Evolutionary conservation across 2,888 invertebrate species (phyloP).

Genomic region (Encarsia formosa): DNA sequence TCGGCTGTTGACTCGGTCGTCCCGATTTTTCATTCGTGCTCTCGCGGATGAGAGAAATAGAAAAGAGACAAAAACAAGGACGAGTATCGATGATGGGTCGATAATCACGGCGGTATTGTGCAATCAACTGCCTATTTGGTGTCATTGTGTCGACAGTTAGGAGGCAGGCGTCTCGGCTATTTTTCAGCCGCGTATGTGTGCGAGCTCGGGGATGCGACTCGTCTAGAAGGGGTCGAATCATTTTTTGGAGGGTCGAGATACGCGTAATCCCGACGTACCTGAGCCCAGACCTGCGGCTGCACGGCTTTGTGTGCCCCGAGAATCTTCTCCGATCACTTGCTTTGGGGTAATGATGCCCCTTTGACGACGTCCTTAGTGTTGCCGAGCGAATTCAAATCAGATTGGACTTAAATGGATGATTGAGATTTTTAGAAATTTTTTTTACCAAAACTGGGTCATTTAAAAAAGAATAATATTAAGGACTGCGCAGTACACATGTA

Average conservation of each 20-base stretch:
- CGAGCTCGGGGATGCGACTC: too few relatives aligned
- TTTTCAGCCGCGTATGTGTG: background rate
- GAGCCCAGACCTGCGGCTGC: background rate
- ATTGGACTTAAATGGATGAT: too few relatives aligned
- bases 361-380: too few relatives aligned
- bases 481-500: too few relatives aligned
- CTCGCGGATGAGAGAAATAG: slow-evolving; percentile 1
- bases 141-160: slow-evolving; percentile 48
- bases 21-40: slow-evolving; percentile 9
- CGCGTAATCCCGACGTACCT: slow-evolving; percentile 28
- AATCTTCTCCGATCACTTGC: slow-evolving; percentile 28
- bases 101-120: slow-evolving; percentile 49
- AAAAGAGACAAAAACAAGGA: background rate
- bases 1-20: slow-evolving; percentile 45
- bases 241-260: slow-evolving; percentile 19
- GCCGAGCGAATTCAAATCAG: too few relatives aligned
- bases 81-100: slow-evolving; percentile 49
- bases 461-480: too few relatives aligned
- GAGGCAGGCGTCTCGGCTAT: slow-evolving; percentile 12
- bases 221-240: slow-evolving; percentile 31
- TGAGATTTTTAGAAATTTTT: too few relatives aligned
- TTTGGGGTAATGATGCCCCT: background rate
- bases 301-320: too few relatives aligned
- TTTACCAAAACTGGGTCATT: too few relatives aligned
- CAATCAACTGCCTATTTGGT: slow-evolving; percentile 52